Base-by-base conservation (phyloP, 2,888 invertebrate genomes). In the Polyommatus iphigenia region DNA sequence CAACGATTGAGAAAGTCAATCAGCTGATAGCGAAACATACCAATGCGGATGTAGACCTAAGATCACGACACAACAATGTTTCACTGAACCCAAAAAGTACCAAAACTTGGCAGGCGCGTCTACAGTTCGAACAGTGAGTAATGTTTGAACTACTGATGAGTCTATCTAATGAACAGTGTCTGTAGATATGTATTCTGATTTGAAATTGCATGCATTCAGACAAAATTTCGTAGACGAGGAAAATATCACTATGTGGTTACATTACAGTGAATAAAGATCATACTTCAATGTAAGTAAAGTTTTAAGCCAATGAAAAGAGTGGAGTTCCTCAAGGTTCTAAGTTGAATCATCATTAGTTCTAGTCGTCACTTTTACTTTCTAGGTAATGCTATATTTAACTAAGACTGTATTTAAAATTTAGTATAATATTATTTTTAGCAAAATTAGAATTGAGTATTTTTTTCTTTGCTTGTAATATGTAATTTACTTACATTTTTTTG, bases 21-120 rank as follows among this genome's bases (percentile, higher is more conserved):
- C 67, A 67, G 67, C 67, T 67, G 67, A 67, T 67, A 67, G 29
- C 67, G 15, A 32, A 29, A 15, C 62, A 62, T 13, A 67, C 15
- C 67, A 67, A 67, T 67, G 67, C 67, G 67, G 67, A 67, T 32
- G 29, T 32, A 32, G 29, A 29, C 24, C 67, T 67, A 67, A 67
- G 67, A 67, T 67, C 67, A 32, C 29, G 67, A 67, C 67, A 67
- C 67, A 67, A 67, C 67, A 67, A 67, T 67, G 67, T 67, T 67
- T 24, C 67, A 67, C 67, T 67, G 67, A 67, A 67, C 67, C 67
- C 67, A 24, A 32, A 67, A 67, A 67, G 67, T 67, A 67, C 67
- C 67, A 67, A 67, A 29, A 67, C 67, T 67, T 67, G 67, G 67
- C 67, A 67, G 67, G 29, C 29, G 29, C 29, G 29, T 67, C 29